phyloP scores from a whole-genome alignment of 1,140 invertebrate species.

The Apis laboriosa region DNA sequence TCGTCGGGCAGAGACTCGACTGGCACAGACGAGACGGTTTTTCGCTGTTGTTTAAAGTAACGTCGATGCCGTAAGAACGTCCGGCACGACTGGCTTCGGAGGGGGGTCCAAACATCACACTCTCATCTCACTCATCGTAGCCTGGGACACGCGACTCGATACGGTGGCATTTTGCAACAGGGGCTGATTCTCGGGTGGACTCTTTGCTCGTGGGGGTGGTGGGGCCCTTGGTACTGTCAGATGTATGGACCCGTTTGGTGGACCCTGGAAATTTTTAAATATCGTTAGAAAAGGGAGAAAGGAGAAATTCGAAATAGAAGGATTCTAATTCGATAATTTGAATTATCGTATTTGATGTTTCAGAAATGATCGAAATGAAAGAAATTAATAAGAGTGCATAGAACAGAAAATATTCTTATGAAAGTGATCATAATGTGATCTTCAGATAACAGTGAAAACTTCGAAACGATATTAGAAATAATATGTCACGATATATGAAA shows the following conservation, averaged over 20 bases:
- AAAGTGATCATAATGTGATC: too few relatives aligned
- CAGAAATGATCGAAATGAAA: too few relatives aligned
- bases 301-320: too few relatives aligned
- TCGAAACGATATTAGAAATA: too few relatives aligned
- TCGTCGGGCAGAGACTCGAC: not conserved
- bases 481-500: too few relatives aligned
- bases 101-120: constrained; percentile 87
- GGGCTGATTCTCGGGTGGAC: constrained; percentile 83
- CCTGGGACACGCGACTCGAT: constrained; percentile 84
- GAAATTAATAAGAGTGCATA: too few relatives aligned
- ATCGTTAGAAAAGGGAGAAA: not conserved
- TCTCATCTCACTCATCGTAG: constrained; percentile 90
- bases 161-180: constrained; percentile 78
- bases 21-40: constrained; percentile 33
- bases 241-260: constrained; percentile 83
- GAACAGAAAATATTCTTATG: too few relatives aligned
- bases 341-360: too few relatives aligned
- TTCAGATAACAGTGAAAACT: too few relatives aligned
- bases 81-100: constrained; percentile 77
- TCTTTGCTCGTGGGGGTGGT: constrained; percentile 82
- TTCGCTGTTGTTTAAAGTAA: constrained; percentile 69
- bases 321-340: too few relatives aligned
- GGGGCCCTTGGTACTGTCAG: constrained; percentile 82
- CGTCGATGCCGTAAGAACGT: constrained; percentile 78
- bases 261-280: constrained; percentile 72